Percentiles rank a stretch among this genome's conserved stretches.
Evolutionary conservation across 2,113 vertebrate species (phyloP).

Genomic region (Bubo blakistoni): DNA sequence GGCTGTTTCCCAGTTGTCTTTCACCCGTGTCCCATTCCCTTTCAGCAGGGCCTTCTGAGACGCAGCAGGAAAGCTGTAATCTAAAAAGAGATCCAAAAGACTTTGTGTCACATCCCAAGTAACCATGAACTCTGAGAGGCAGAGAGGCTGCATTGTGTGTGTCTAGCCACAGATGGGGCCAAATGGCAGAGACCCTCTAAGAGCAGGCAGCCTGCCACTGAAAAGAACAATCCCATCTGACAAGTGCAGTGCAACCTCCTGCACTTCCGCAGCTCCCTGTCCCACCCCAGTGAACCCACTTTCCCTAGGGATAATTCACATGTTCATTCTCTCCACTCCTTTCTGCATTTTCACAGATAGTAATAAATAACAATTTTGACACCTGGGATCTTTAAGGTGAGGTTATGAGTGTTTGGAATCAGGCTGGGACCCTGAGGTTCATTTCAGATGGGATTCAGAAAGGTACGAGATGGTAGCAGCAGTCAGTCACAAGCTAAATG

Average conservation of each 20-base stretch:
- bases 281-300: not conserved
- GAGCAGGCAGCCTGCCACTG: not conserved
- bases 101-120: not conserved
- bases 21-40: slow-evolving; percentile 43
- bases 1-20: slow-evolving; percentile 36
- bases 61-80: slow-evolving; percentile 72
- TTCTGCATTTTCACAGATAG: not conserved
- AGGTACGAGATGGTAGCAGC: not conserved
- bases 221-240: not conserved
- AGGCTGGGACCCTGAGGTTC: not conserved
- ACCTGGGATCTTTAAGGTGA: not conserved
- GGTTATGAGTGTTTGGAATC: not conserved
- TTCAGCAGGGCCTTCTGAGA: slow-evolving; percentile 62
- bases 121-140: not conserved
- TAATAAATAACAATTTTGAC: not conserved
- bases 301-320: not conserved
- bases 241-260: not conserved
- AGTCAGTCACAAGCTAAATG: not conserved
- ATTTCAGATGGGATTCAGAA: not conserved
- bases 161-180: not conserved
- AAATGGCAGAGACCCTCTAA: not conserved
- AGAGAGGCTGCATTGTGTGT: not conserved
- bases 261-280: not conserved
- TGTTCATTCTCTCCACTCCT: not conserved
- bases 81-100: slow-evolving; percentile 58